Evolutionary conservation across 1,140 invertebrate species (phyloP).

Genomic region (Adelges cooleyi): DNA sequence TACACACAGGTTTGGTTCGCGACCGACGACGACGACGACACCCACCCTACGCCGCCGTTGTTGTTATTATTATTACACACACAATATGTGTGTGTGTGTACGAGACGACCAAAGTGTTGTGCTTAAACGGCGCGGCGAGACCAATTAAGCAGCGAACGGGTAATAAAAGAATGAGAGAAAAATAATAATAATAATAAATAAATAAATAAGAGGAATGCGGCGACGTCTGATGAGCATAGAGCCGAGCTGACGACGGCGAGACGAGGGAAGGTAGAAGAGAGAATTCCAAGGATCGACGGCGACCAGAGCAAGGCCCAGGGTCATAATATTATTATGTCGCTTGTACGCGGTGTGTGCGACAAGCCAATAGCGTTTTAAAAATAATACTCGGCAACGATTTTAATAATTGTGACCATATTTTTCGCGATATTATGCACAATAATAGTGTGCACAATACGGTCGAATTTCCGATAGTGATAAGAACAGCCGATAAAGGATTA

Average conservation of each 20-base stretch:
- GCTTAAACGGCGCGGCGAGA: not conserved
- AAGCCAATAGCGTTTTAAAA: too few species aligned
- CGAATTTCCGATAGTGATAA: too few species aligned
- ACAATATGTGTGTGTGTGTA: not conserved
- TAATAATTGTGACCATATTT: too few species aligned
- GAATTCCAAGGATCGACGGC: constrained; percentile 14
- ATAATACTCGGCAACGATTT: too few species aligned
- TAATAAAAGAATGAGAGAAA: constrained; percentile 1
- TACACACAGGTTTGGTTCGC: constrained; percentile 14
- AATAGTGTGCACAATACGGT: too few species aligned
- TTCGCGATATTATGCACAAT: too few species aligned
- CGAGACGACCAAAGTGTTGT: not conserved
- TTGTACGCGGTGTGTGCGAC: too few species aligned
- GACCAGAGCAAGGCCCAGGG: not conserved
- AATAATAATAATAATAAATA: not conserved
- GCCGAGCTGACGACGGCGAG: not conserved
- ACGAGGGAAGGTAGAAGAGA: constrained; percentile 5
- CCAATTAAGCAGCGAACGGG: not conserved
- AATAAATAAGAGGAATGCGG: constrained; percentile 3
- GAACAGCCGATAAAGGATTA: too few species aligned
- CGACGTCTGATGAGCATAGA: not conserved
- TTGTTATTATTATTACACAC: not conserved
- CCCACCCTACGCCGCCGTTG: not conserved
- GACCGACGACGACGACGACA: not conserved
- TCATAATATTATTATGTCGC: not conserved